phyloP scores from a whole-genome alignment of 2,888 invertebrate genomes.

The Catocala nupta region DNA sequence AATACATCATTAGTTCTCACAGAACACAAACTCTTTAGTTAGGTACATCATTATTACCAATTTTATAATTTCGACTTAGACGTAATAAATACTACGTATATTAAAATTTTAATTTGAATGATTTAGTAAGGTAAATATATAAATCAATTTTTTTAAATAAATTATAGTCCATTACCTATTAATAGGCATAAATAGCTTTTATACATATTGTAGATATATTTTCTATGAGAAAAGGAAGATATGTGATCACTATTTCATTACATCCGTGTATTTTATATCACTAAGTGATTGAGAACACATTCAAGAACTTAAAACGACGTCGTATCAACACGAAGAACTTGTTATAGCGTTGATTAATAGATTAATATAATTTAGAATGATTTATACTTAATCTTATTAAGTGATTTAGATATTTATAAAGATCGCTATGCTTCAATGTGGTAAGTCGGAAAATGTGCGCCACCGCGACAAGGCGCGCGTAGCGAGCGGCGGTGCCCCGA shows the following conservation, averaged over 20 bases:
- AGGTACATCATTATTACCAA: slow-evolving; percentile 28
- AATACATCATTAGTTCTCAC: slow-evolving; percentile 31
- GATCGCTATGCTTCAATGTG: slow-evolving; percentile 39
- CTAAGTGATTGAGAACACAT: slow-evolving; percentile 70
- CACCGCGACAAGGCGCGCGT: too few relatives aligned
- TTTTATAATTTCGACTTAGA: slow-evolving; percentile 44
- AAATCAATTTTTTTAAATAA: slow-evolving; percentile 59
- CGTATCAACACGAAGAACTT: slow-evolving; percentile 29
- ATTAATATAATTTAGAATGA: slow-evolving; percentile 69
- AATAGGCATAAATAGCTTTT: slow-evolving; percentile 70
- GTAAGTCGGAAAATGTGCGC: slow-evolving; percentile 1
- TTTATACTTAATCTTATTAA: slow-evolving; percentile 81
- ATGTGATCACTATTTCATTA: slow-evolving; percentile 73
- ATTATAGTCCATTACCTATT: slow-evolving; percentile 60
- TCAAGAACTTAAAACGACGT: slow-evolving; percentile 56
- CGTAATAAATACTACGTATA: slow-evolving; percentile 39
- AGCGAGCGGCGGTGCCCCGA: too few relatives aligned
- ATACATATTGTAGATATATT: slow-evolving; percentile 54
- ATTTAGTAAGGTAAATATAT: slow-evolving; percentile 38
- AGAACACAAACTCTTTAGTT: slow-evolving; percentile 45
- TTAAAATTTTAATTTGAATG: slow-evolving; percentile 47
- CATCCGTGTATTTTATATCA: slow-evolving; percentile 67
- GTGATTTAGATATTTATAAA: slow-evolving; percentile 59
- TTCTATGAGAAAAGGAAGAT: slow-evolving; percentile 76
- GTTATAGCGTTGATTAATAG: slow-evolving; percentile 52